Base-by-base conservation (phyloP, 1,140 invertebrate species). In the Littorina saxatilis region DNA sequence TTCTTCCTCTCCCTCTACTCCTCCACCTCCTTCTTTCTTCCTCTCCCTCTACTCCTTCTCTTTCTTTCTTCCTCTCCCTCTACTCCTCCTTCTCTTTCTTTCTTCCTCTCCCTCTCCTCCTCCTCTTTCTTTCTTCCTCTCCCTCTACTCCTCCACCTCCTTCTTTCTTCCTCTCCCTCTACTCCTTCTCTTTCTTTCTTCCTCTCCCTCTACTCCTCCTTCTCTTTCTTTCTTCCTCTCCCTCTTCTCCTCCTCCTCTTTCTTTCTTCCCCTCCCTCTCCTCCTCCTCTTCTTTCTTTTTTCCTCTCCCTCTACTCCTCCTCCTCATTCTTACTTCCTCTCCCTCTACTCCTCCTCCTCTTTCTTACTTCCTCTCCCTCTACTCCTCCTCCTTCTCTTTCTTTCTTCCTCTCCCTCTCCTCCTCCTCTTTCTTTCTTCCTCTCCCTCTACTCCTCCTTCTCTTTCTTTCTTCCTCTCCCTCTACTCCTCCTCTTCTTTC, bases 221-320 rank as follows among this genome's bases (percentile, higher is more conserved):
- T 29, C 47, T 50, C 37, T 39, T 40, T 47, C 39, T 39, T 47
- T 40, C 39, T 47, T 40, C 39, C 27, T 74, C 72, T 74, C 27
- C 39, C 27, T 74, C 39, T 74, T 40, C 39, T 40, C 37, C 72
- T 74, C 27, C 39, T 40, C 37, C 72, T 39, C 37, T 47, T 74
- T 74, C 37, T 39, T 40, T 47, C 40, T 74, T 39, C 40, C 37
- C 37, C 39, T 40, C 27, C 40, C 37, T 47, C 39, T 40, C 27
- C 27, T 39, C 37, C 37, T 40, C 27, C 27, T 74, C 72, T 74
- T 40, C 39, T 74, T 74, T 40, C 39, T 40, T 68, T 35, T 68
- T n/a, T 68, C 11, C n/a, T n/a, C n/a, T 68, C 63, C 35, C n/a
- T 27, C n/a, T 68, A 9, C 35, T 35, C 9, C n/a, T 68, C n/a